Evolutionary conservation across 2,113 vertebrate genomes (phyloP), one percentile per base, ranked within the genome.

Genomic region (Etheostoma spectabile): DNA sequence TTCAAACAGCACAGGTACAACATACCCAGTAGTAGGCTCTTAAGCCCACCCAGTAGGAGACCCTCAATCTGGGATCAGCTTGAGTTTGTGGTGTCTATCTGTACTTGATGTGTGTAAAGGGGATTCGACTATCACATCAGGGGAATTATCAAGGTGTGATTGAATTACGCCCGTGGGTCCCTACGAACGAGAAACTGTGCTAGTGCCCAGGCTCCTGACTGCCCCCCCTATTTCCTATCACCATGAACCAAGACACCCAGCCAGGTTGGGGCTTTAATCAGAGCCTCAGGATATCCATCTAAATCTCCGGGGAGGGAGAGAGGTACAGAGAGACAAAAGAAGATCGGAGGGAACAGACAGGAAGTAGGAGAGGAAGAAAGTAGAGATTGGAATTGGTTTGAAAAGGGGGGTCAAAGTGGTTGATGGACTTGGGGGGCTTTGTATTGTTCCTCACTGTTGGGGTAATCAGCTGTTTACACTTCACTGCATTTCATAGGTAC

Each of bases 71-170:
- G 80, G 77, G 82, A 88, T 89, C 80, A 83, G 83, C 8, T 12
- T 71, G 79, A 90, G 88, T 61, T 71, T 7, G 75, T 80, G 70
- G 84, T 91, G 83, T 92, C 79, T 92, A 72, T 87, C 76, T 80
- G 70, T 59, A 70, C 86, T 91, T 72, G 64, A 80, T 86, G 82
- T 61, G 72, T 53, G 72, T 61, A 60, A 77, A 68, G 82, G 64
- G 79, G 85, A 71, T 90, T 88, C 18, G 56, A 81, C 82, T 90
- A 74, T 77, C 46, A 79, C 86, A 85, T 92, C 87, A 75, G 81
- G 91, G 92, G 91, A 92, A 92, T 93, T 90, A 88, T 93, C 59
- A 70, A 86, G 86, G 87, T 92, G 79, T 91, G 91, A 93, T 93
- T 92, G 91, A 93, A 93, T 92, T 86, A 91, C 51, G 61, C 88